phyloP scores from a whole-genome alignment of 2,113 vertebrate species.

The Esox niger region DNA sequence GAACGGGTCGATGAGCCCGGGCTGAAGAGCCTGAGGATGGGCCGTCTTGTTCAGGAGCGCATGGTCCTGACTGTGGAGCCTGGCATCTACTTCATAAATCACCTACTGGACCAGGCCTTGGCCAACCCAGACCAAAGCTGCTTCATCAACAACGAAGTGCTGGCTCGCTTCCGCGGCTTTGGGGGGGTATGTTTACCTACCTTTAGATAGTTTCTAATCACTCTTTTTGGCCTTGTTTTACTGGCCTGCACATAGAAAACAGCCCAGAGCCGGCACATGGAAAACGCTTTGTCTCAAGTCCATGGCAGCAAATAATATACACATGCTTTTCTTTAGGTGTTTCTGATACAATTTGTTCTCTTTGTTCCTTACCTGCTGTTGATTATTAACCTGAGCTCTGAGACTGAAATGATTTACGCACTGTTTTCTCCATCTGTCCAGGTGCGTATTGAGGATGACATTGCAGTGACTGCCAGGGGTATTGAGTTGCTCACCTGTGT shows the following conservation, averaged over 20 bases:
- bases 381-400: neutral
- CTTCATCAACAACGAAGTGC: constrained; percentile 82
- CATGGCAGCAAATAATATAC: no score
- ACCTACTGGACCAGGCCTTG: constrained; percentile 86
- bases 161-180: constrained; percentile 82
- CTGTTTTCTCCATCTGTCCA: constrained; percentile 43
- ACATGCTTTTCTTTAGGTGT: neutral
- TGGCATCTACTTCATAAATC: constrained; percentile 94
- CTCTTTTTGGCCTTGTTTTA: no score
- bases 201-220: no score
- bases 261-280: no score
- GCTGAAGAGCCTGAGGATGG: constrained; percentile 84
- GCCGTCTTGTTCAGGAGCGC: constrained; percentile 77
- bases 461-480: constrained; percentile 79
- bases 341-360: neutral
- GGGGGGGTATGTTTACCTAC: constrained; percentile 82
- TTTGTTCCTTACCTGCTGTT: neutral
- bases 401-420: neutral
- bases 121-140: constrained; percentile 71
- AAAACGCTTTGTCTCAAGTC: no score
- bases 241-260: no score
- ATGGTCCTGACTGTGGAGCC: constrained; percentile 98
- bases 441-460: constrained; percentile 94
- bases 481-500: constrained; percentile 91
- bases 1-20: constrained; percentile 82